phyloP scores from a whole-genome alignment of 2,888 invertebrate genomes.

The Teinopalpus imperialis region DNA sequence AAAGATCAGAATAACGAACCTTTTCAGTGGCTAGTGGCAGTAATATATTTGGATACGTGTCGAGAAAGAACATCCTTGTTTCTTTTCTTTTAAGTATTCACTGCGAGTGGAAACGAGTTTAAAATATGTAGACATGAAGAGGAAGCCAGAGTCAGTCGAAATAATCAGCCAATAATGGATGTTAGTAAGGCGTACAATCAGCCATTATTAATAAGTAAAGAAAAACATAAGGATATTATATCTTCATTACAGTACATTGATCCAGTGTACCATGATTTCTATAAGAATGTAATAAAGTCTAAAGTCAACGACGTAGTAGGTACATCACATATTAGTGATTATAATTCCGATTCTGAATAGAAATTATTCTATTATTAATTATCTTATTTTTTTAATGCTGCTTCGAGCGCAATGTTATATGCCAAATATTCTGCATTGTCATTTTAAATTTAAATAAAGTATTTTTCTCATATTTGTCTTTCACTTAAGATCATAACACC shows the following conservation, averaged over 20 bases:
- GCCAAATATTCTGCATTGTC: no score
- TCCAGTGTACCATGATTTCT: conserved; percentile 22
- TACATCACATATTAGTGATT: no score
- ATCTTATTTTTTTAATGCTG: no score
- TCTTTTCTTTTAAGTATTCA: no score
- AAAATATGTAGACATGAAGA: conserved; percentile 20
- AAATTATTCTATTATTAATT: no score
- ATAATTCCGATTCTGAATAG: no score
- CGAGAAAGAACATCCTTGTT: conserved; percentile 23
- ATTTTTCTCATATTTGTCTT: conserved; percentile 16
- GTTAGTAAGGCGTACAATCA: conserved; percentile 19
- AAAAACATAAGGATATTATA: no score
- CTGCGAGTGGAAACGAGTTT: conserved; percentile 17
- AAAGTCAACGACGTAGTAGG: no score
- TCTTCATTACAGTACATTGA: conserved; percentile 21
- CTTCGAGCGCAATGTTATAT: no score
- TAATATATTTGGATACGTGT: conserved; percentile 1
- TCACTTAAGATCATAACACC: conserved; percentile 12
- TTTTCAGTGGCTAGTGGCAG: conserved; percentile 1
- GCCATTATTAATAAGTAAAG: no score
- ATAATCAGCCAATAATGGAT: conserved; percentile 23
- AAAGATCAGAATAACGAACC: background rate
- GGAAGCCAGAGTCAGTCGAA: conserved; percentile 23
- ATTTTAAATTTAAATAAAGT: no score
- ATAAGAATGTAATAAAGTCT: no score